Percentiles rank a stretch among this genome's conserved stretches.
Evolutionary conservation across 2,888 invertebrate genomes (phyloP).

Genomic region (Oligia strigilis): DNA sequence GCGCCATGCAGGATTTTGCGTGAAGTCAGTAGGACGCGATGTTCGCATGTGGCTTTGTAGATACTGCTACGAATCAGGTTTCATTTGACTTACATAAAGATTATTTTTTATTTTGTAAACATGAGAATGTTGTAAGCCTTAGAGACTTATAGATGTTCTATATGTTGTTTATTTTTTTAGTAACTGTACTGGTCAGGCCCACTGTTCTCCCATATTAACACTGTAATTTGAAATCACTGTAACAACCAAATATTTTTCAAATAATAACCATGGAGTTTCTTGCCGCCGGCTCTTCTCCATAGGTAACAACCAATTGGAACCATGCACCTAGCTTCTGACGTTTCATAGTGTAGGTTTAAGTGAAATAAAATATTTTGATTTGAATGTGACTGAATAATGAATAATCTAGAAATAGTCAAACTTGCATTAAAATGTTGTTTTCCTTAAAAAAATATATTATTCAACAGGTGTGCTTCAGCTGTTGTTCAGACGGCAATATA

Average conservation of each 20-base stretch:
- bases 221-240: neutral
- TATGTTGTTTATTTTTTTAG: neutral
- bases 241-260: neutral
- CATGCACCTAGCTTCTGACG: neutral
- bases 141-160: neutral
- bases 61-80: too few species aligned
- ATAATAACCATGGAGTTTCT: neutral
- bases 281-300: neutral
- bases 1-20: too few species aligned
- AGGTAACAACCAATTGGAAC: neutral
- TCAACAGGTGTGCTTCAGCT: conserved; percentile 97
- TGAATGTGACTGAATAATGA: neutral
- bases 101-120: neutral
- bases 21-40: too few species aligned
- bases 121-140: neutral
- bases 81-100: neutral
- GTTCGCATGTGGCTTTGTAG: too few species aligned
- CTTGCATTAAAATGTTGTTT: neutral
- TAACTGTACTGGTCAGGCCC: neutral
- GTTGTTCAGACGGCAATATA: conserved; percentile 99
- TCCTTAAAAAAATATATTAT: neutral
- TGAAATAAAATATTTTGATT: neutral
- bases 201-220: neutral
- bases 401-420: neutral
- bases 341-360: neutral